A percentile compares a stretch with the other conserved stretches of the same genome.
phyloP scores from a whole-genome alignment of 2,888 invertebrate species.

The Brenthis hecate region DNA sequence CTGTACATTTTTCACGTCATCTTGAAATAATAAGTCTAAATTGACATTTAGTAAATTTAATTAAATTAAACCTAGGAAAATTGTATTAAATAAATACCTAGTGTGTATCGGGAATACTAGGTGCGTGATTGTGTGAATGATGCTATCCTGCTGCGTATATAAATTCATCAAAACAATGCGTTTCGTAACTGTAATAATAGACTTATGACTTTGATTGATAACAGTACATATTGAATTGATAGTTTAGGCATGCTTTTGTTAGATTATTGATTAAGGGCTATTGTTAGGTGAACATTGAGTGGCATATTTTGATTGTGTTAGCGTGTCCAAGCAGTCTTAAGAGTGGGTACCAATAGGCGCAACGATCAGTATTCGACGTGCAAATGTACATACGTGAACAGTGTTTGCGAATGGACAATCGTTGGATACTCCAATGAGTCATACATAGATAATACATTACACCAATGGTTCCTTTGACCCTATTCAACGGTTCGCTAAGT shows the following conservation, averaged over 20 bases:
- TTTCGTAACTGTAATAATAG: conserved; percentile 25
- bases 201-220: conserved; percentile 35
- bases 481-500: conserved; percentile 68
- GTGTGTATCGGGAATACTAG: too few relatives aligned
- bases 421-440: conserved; percentile 73
- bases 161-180: conserved; percentile 1
- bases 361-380: conserved; percentile 66
- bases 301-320: conserved; percentile 51
- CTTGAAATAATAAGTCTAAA: too few relatives aligned
- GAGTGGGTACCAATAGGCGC: conserved; percentile 58
- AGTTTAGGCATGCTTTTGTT: conserved; percentile 31
- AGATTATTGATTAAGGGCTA: conserved; percentile 43
- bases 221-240: conserved; percentile 24
- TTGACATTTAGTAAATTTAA: too few relatives aligned
- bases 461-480: conserved; percentile 75
- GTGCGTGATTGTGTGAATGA: too few relatives aligned
- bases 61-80: too few relatives aligned
- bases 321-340: conserved; percentile 57
- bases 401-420: conserved; percentile 62
- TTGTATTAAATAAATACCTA: too few relatives aligned
- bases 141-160: conserved; percentile 35
- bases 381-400: conserved; percentile 59
- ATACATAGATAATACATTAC: conserved; percentile 66
- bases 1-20: too few relatives aligned
- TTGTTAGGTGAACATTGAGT: conserved; percentile 44